A percentile compares a stretch with the other conserved stretches of the same genome.
Conservation (phyloP, 2,888 invertebrate genomes). For the Melanargia galathea region DNA sequence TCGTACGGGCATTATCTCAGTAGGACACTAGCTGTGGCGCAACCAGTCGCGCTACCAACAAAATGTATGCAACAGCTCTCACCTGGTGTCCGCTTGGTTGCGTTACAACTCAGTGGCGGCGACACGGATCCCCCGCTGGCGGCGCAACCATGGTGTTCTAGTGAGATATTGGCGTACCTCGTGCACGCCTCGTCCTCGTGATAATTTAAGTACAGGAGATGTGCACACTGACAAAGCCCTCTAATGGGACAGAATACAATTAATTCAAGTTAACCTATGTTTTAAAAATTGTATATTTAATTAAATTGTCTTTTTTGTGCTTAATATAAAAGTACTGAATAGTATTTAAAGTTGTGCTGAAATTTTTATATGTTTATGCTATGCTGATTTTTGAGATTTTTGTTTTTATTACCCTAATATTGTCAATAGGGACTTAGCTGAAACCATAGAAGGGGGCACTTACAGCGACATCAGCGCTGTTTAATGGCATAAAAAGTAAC, state of each 20-base stretch:
- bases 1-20: too few species aligned
- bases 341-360: slow-evolving; percentile 16
- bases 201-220: slow-evolving; percentile 73
- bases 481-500: too few species aligned
- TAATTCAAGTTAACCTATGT: slow-evolving; percentile 55
- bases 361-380: slow-evolving; percentile 21
- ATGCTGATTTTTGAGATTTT: slow-evolving; percentile 19
- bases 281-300: slow-evolving; percentile 37
- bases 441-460: too few species aligned
- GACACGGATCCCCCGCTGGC: too few species aligned
- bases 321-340: slow-evolving; percentile 20
- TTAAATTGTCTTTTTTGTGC: slow-evolving; percentile 8
- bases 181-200: slow-evolving; percentile 68
- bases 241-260: slow-evolving; percentile 61
- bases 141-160: too few species aligned
- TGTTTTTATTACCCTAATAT: slow-evolving; percentile 8
- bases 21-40: too few species aligned
- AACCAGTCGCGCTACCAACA: too few species aligned
- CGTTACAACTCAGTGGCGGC: too few species aligned
- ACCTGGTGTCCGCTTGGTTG: too few species aligned
- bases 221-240: slow-evolving; percentile 59
- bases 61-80: too few species aligned
- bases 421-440: background rate
- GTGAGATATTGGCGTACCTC: too few species aligned
- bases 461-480: too few species aligned